phyloP scores from a whole-genome alignment of 1,140 invertebrate genomes.

The Pogonognathellus flavescens region DNA sequence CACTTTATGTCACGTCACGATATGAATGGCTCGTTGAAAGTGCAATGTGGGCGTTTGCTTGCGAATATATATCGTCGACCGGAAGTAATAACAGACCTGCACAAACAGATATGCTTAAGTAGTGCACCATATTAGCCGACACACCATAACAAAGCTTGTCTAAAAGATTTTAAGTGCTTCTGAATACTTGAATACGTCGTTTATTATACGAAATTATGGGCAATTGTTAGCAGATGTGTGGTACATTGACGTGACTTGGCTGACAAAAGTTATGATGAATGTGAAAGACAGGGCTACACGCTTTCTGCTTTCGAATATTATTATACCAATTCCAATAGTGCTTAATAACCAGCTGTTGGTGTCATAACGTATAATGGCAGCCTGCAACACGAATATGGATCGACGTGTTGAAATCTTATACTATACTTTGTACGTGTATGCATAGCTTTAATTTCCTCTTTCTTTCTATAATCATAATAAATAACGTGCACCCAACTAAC shows the following conservation, averaged over 20 bases:
- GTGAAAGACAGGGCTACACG: neutral
- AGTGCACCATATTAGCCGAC: neutral
- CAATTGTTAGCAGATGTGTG: slow-evolving; percentile 30
- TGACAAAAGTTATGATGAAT: slow-evolving; percentile 20
- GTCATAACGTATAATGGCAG: too few relatives aligned
- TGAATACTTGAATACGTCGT: slow-evolving; percentile 1
- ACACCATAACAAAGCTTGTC: neutral
- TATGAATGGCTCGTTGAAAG: neutral
- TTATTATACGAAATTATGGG: slow-evolving; percentile 31
- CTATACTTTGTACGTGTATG: too few relatives aligned
- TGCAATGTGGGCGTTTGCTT: slow-evolving; percentile 24
- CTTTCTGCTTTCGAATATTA: too few relatives aligned
- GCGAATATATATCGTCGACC: slow-evolving; percentile 1
- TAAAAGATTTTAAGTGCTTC: slow-evolving; percentile 23
- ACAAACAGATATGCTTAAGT: neutral
- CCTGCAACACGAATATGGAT: too few relatives aligned
- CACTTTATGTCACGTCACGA: slow-evolving; percentile 21
- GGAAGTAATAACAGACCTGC: slow-evolving; percentile 40
- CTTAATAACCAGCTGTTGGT: too few relatives aligned
- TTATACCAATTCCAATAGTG: too few relatives aligned
- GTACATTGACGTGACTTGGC: neutral
- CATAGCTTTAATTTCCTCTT: too few relatives aligned
- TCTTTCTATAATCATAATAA: too few relatives aligned
- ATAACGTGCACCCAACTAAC: too few relatives aligned
- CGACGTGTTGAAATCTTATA: too few relatives aligned